These are phyloP conservation scores for Andrena trimmerana DNA, from an alignment of 2,888 invertebrate genomes.

Conservation along the genomic window DNA sequence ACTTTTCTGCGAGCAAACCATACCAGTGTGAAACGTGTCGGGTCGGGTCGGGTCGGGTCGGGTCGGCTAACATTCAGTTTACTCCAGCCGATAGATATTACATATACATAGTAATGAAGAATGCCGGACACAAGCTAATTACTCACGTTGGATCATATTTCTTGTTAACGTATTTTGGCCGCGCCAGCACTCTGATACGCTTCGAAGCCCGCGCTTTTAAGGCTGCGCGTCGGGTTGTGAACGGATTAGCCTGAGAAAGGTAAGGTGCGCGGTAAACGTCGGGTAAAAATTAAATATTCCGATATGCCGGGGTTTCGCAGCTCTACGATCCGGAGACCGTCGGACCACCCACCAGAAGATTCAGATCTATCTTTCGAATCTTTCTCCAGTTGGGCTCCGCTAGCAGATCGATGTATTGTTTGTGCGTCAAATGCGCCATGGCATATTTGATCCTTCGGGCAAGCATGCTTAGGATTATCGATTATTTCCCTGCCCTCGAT, in stretches of 20 bases:
- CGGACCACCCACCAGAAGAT: conserved; percentile 43
- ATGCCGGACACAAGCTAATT: neutral
- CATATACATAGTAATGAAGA: too few species aligned
- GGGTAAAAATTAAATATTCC: neutral
- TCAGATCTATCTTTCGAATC: conserved; percentile 47
- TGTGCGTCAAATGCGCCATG: conserved; percentile 76
- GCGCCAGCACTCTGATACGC: conserved; percentile 78
- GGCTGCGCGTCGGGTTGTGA: conserved; percentile 67
- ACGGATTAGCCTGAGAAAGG: conserved; percentile 69
- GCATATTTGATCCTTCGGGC: conserved; percentile 78
- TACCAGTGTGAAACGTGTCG: neutral
- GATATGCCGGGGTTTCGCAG: too few species aligned
- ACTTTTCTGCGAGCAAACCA: conserved; percentile 57
- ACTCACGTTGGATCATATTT: conserved; percentile 77
- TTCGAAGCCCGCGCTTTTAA: conserved; percentile 73
- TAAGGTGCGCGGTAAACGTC: too few species aligned
- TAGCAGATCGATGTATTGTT: conserved; percentile 72
- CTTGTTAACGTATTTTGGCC: conserved; percentile 70
- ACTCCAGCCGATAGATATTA: too few species aligned
- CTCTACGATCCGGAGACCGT: too few species aligned
- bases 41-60: too few species aligned
- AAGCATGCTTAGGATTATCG: conserved; percentile 67
- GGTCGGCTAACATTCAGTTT: too few species aligned
- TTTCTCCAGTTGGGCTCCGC: conserved; percentile 78
- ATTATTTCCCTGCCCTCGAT: conserved; percentile 2